Evolutionary conservation across 2,797 vertebrate genomes (phyloP).

Genomic region (Gymnoscopelus braueri): DNA sequence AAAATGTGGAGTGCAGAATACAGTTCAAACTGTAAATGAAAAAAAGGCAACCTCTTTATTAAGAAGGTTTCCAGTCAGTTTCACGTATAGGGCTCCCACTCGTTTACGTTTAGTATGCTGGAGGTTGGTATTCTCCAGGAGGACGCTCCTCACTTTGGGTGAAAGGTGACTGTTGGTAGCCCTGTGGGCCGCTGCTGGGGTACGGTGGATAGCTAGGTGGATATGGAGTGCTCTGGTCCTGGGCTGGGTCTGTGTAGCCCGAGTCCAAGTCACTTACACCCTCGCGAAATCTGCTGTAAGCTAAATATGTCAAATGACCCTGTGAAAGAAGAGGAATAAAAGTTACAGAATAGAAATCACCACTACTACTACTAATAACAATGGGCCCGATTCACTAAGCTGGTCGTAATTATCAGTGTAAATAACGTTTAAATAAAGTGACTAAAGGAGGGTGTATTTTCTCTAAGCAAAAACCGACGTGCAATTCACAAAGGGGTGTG

Average conservation of each 20-base stretch:
- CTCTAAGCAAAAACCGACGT: no score
- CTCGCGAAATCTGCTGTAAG: slow-evolving; percentile 84
- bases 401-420: no score
- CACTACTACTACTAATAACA: no score
- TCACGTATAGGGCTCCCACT: slow-evolving; percentile 26
- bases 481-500: no score
- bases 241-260: slow-evolving; percentile 87
- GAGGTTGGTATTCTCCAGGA: slow-evolving; percentile 77
- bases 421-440: no score
- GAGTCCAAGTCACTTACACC: slow-evolving; percentile 85
- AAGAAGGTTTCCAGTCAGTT: slow-evolving; percentile 39
- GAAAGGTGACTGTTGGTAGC: slow-evolving; percentile 94
- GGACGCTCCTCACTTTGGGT: slow-evolving; percentile 57
- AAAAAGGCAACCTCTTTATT: slow-evolving; percentile 39
- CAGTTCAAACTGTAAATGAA: slow-evolving; percentile 46
- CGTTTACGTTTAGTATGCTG: slow-evolving; percentile 74
- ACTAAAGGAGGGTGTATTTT: no score
- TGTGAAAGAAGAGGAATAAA: slow-evolving; percentile 51
- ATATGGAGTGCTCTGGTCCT: slow-evolving; percentile 80
- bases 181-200: slow-evolving; percentile 72
- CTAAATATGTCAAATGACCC: slow-evolving; percentile 81
- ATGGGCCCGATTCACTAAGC: no score
- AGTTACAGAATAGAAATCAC: background rate
- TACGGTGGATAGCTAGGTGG: slow-evolving; percentile 77
- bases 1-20: slow-evolving; percentile 50